Percentiles rank a stretch among this genome's conserved stretches.
Conservation (phyloP, 1,140 invertebrate genomes). For the Drosophila sp. region DNA sequence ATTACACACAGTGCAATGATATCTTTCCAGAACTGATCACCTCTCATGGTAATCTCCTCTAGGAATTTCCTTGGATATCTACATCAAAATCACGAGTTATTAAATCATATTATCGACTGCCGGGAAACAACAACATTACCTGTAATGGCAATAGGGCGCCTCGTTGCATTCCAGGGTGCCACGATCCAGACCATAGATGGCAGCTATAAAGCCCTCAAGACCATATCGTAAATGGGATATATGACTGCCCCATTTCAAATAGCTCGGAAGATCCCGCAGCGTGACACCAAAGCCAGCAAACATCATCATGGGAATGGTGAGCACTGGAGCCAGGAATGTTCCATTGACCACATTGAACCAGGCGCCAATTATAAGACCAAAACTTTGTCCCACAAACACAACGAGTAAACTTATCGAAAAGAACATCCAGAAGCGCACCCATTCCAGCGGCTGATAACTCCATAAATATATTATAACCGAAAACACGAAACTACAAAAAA, state of each 20-base stretch:
- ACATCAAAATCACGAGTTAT: slow-evolving; percentile 49
- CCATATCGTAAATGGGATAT: slow-evolving; percentile 94
- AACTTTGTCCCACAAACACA: slow-evolving; percentile 94
- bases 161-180: slow-evolving; percentile 87
- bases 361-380: slow-evolving; percentile 94
- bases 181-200: slow-evolving; percentile 92
- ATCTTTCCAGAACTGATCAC: slow-evolving; percentile 93
- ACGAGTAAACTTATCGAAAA: slow-evolving; percentile 91
- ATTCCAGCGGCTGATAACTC: slow-evolving; percentile 93
- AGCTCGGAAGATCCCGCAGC: slow-evolving; percentile 90
- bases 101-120: slow-evolving; percentile 21
- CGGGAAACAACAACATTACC: slow-evolving; percentile 69
- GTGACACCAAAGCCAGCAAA: slow-evolving; percentile 93
- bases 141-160: slow-evolving; percentile 90
- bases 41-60: slow-evolving; percentile 91
- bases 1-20: slow-evolving; percentile 90
- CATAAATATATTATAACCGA: slow-evolving; percentile 93
- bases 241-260: slow-evolving; percentile 94
- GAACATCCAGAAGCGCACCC: slow-evolving; percentile 92
- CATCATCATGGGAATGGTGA: slow-evolving; percentile 94
- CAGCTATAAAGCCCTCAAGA: slow-evolving; percentile 92
- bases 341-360: slow-evolving; percentile 93
- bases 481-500: slow-evolving; percentile 91
- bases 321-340: slow-evolving; percentile 91
- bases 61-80: slow-evolving; percentile 90